Evolutionary conservation across 2,797 vertebrate genomes (phyloP).

Genomic region (Phalanger gymnotis): DNA sequence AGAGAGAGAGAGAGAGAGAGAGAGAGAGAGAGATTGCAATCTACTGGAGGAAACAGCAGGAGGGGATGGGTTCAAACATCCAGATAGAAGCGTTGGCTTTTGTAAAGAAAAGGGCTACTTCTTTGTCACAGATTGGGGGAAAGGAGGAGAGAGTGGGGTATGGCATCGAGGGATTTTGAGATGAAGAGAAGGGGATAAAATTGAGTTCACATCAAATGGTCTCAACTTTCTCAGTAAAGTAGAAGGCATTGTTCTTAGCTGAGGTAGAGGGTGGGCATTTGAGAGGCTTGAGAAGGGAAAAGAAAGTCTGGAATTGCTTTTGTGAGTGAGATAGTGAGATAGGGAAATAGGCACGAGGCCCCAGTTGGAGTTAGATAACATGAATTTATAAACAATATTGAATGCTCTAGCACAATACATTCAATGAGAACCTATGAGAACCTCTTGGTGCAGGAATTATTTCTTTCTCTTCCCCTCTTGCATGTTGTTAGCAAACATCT

Average conservation of each 20-base stretch:
- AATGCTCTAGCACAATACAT: not conserved
- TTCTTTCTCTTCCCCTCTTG: not conserved
- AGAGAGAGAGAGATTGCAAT: not conserved
- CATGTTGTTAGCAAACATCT: not conserved
- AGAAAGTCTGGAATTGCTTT: not conserved
- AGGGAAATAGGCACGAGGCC: not conserved
- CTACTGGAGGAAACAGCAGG: not conserved
- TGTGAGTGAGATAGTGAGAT: not conserved
- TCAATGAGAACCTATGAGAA: not conserved
- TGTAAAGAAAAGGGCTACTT: not conserved
- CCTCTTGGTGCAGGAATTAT: not conserved
- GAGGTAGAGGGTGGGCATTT: not conserved
- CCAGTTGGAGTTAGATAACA: not conserved
- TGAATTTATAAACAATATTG: not conserved
- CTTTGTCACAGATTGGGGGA: not conserved
- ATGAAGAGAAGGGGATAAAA: not conserved
- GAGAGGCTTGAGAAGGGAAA: not conserved
- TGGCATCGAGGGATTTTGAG: not conserved
- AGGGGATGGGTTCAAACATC: not conserved
- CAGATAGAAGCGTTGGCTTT: not conserved
- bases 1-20: not conserved
- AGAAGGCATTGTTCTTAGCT: not conserved
- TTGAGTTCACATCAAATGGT: not conserved
- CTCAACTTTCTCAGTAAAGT: not conserved
- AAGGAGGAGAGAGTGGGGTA: not conserved